Percentiles rank a stretch among this genome's conserved stretches.
Evolutionary conservation across 2,797 vertebrate species (phyloP).

Genomic region (Margarornis squamiger): DNA sequence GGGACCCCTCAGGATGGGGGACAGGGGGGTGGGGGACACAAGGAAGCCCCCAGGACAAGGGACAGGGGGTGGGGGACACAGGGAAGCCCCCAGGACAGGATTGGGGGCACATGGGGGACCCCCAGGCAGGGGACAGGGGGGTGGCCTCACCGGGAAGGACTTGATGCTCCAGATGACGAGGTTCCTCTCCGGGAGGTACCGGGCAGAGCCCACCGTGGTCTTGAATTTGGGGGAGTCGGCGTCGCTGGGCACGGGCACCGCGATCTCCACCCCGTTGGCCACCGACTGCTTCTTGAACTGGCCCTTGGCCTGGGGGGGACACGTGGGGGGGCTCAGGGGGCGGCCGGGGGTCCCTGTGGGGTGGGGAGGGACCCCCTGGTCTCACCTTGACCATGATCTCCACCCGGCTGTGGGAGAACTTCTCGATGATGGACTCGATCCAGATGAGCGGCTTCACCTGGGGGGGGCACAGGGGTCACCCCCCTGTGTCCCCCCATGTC

Average conservation of each 20-base stretch:
- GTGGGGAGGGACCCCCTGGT: accelerated
- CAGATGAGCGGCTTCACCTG: constrained; percentile 95
- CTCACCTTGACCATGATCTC: constrained; percentile 95
- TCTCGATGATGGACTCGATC: constrained; percentile 95
- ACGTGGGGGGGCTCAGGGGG: accelerated
- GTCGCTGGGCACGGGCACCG: constrained; percentile 91
- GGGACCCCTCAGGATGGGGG: not conserved
- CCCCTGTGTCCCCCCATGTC: no score
- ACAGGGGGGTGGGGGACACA: no score
- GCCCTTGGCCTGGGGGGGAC: constrained; percentile 84
- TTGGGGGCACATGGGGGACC: no score
- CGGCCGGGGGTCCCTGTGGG: accelerated
- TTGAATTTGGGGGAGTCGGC: constrained; percentile 94
- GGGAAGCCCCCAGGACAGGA: no score
- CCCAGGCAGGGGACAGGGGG: not conserved
- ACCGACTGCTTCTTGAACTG: constrained; percentile 98
- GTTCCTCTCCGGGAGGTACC: constrained; percentile 91
- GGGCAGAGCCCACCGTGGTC: constrained; percentile 88
- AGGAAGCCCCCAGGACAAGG: not conserved
- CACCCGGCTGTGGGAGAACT: constrained; percentile 92
- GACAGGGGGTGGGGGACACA: no score
- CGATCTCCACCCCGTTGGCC: constrained; percentile 92
- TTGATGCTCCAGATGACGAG: constrained; percentile 93
- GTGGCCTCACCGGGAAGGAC: constrained; percentile 87
- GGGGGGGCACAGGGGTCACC: not conserved